phyloP scores from a whole-genome alignment of 2,113 vertebrate species.

The Oostethus manadensis region DNA sequence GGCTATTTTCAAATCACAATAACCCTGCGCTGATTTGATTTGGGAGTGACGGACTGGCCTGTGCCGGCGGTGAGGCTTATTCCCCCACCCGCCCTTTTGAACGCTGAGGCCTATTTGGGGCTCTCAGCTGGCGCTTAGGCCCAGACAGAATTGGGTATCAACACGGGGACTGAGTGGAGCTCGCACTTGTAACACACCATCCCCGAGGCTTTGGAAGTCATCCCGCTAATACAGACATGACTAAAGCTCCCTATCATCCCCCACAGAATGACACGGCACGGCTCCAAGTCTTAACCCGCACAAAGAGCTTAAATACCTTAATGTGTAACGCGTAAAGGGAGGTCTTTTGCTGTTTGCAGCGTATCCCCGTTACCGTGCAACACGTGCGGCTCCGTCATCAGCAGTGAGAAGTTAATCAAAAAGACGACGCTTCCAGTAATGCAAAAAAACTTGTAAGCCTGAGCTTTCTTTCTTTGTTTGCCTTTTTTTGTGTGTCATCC shows the following conservation, averaged over 20 bases:
- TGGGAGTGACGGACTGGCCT: too few relatives aligned
- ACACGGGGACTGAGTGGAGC: constrained; percentile 44
- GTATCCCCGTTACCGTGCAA: constrained; percentile 52
- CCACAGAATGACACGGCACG: constrained; percentile 67
- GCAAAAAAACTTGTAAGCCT: constrained; percentile 21
- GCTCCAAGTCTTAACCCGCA: constrained; percentile 68
- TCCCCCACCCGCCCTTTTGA: constrained; percentile 39
- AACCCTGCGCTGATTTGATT: constrained; percentile 23
- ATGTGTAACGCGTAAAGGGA: constrained; percentile 74
- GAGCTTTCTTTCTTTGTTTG: constrained; percentile 26
- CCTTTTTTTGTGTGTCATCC: constrained; percentile 24
- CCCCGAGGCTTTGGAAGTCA: constrained; percentile 71
- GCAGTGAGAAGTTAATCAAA: constrained; percentile 15
- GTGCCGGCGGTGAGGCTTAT: constrained; percentile 55
- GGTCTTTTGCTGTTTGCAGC: constrained; percentile 24
- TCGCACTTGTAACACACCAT: constrained; percentile 58
- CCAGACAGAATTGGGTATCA: constrained; percentile 53
- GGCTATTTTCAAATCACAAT: constrained; percentile 35
- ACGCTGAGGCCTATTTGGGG: constrained; percentile 58
- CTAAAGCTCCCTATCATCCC: constrained; percentile 72
- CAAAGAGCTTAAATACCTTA: constrained; percentile 77
- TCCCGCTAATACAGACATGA: constrained; percentile 72
- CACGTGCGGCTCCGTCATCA: constrained; percentile 36
- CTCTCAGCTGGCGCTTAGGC: constrained; percentile 67
- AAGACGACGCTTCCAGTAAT: constrained; percentile 3